Evolutionary conservation across 2,797 vertebrate genomes (phyloP), one percentile per base, ranked within the genome.

Genomic region (Macropodus opercularis): DNA sequence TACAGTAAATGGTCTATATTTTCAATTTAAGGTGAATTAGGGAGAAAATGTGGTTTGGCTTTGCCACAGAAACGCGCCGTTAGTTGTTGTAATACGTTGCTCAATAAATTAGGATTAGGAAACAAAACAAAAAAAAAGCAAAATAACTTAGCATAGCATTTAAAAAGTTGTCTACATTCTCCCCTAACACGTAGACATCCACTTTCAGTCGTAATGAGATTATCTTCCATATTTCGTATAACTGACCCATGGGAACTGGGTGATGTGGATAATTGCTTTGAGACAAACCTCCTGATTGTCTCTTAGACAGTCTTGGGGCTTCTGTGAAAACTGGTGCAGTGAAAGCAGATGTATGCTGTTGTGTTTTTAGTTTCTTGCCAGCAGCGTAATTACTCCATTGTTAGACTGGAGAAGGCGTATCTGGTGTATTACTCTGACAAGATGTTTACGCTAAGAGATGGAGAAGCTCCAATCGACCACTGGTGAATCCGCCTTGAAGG

Each of bases 241-340:
- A 67, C 27, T 54, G 59, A 73, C 68, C 46, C 53, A 22, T 26
- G 38, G 64, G 69, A 77, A 26, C 49, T 23, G 9, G 39, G 46
- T 44, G 65, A 69, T 72, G 76, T 67, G 60, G 44, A 62, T 85
- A 80, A 80, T 76, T 85, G 63, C 77, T 80, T 76, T 77, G 61
- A 78, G 62, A 77, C 69, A 79, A 75, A 75, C 68, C 68, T 48
- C 17, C 50, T 77, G 52, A 68, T 82, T 84, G 47, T 77, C 63
- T 49, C 41, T 52, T 40, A 40, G 41, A 24, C 51, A 43, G 61
- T 71, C 49, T 48, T 63, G 63, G 43, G 42, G 39, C 52, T 61
- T 60, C 24, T 62, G 36, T 69, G 27, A 44, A 75, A 81, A 74
- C 24, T 47, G 29, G 46, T 62, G 48, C 58, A 43, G 48, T 24